Conservation (phyloP, 2,113 vertebrate genomes). For the Xiphophorus maculatus region DNA sequence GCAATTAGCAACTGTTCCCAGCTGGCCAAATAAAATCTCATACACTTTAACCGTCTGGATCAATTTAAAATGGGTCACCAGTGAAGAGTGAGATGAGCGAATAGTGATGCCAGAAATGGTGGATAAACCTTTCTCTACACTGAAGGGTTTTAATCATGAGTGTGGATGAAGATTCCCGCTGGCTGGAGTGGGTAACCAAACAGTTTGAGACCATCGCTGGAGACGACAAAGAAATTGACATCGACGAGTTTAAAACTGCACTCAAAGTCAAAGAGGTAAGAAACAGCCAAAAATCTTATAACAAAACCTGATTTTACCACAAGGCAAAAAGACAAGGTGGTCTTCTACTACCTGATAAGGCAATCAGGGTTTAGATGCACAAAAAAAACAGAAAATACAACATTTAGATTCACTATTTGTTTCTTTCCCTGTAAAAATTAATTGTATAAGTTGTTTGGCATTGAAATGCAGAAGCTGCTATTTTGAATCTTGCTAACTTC, state of each 20-base stretch:
- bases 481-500: too few species aligned
- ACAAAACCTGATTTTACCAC: neutral
- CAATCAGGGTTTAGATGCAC: too few species aligned
- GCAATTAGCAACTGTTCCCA: too few species aligned
- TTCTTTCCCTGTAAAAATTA: too few species aligned
- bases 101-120: neutral
- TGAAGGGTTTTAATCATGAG: slow-evolving; percentile 67
- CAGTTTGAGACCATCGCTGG: slow-evolving; percentile 86
- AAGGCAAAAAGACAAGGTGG: too few species aligned
- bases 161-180: slow-evolving; percentile 79
- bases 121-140: too few species aligned
- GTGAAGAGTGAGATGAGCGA: neutral
- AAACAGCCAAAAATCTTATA: too few species aligned
- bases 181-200: slow-evolving; percentile 87
- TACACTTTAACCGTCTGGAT: neutral
- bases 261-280: slow-evolving; percentile 91
- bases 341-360: too few species aligned
- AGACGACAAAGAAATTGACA: slow-evolving; percentile 82
- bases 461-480: too few species aligned
- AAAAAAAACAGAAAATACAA: too few species aligned
- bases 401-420: too few species aligned
- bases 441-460: too few species aligned
- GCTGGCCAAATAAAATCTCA: neutral
- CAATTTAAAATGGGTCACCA: neutral
- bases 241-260: slow-evolving; percentile 85